Evolutionary conservation across 2,888 invertebrate genomes (phyloP).

Genomic region (Rhabditophanes sp.): DNA sequence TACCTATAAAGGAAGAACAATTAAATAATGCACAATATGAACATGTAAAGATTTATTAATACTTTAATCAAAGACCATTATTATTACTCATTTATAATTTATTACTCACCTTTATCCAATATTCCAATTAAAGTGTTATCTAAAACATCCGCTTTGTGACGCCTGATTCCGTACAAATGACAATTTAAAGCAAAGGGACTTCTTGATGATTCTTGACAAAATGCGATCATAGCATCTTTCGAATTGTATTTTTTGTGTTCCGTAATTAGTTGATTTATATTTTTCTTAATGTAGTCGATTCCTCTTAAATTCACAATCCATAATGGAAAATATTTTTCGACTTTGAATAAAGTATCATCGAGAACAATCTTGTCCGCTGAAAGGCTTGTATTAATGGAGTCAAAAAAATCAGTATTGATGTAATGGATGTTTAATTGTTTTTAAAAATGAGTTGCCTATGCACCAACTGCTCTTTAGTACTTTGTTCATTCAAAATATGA

Average conservation of each 20-base stretch:
- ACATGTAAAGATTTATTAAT: no score
- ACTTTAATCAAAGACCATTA: constrained; percentile 59
- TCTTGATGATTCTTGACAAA: constrained; percentile 71
- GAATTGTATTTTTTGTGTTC: constrained; percentile 55
- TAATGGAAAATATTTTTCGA: constrained; percentile 60
- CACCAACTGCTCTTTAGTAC: no score
- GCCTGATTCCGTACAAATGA: constrained; percentile 63
- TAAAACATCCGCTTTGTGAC: constrained; percentile 52
- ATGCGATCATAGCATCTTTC: constrained; percentile 66
- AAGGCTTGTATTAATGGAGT: not conserved
- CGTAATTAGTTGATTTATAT: constrained; percentile 62
- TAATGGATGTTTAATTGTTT: constrained; percentile 1
- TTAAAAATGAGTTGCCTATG: constrained; percentile 37
- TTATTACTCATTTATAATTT: not conserved
- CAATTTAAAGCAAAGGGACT: constrained; percentile 66
- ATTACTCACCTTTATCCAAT: constrained; percentile 55
- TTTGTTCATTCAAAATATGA: no score
- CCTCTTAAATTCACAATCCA: constrained; percentile 50
- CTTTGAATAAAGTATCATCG: constrained; percentile 63
- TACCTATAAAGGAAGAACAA: constrained; percentile 19
- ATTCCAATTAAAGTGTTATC: constrained; percentile 66
- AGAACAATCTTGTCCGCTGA: constrained; percentile 63
- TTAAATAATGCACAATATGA: constrained; percentile 1
- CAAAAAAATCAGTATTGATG: constrained; percentile 18
- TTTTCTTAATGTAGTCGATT: constrained; percentile 48